Conservation (phyloP, 2,888 invertebrate genomes). For the Lithodes maja region DNA sequence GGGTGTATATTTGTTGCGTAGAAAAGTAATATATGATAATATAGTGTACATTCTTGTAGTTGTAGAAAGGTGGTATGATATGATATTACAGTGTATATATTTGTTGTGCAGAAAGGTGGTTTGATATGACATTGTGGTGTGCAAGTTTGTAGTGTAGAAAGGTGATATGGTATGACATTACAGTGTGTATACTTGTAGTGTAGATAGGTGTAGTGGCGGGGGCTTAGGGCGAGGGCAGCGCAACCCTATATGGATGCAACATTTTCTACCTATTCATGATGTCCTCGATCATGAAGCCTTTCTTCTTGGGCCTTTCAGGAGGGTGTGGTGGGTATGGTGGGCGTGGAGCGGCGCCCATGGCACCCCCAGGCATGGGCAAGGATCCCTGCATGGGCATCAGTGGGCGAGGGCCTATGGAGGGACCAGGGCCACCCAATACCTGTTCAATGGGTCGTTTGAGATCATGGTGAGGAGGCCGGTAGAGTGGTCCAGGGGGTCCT, state of each 20-base stretch:
- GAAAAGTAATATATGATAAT: no score
- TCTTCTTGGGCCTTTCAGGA: constrained; percentile 66
- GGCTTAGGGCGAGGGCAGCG: not conserved
- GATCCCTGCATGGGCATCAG: constrained; percentile 42
- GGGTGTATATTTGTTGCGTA: no score
- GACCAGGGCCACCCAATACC: constrained; percentile 47
- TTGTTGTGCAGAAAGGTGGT: no score
- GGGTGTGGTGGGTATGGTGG: constrained; percentile 52
- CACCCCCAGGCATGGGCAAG: constrained; percentile 38
- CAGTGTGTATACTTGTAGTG: no score
- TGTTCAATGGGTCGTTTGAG: constrained; percentile 60
- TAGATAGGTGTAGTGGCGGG: not conserved
- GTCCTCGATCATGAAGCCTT: constrained; percentile 70
- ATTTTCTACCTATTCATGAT: constrained; percentile 64
- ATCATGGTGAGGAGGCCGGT: constrained; percentile 39
- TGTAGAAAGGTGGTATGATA: no score
- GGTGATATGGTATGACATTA: no score
- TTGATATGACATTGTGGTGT: no score
- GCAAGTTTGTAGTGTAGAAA: no score
- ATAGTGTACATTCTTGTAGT: no score
- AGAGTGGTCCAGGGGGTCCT: constrained; percentile 17
- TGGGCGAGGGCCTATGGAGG: constrained; percentile 36
- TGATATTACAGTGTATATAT: no score
- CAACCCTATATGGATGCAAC: not conserved
- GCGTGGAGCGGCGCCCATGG: constrained; percentile 44